phyloP scores from a whole-genome alignment of 2,113 vertebrate genomes.

The Gymnorhina tibicen region DNA sequence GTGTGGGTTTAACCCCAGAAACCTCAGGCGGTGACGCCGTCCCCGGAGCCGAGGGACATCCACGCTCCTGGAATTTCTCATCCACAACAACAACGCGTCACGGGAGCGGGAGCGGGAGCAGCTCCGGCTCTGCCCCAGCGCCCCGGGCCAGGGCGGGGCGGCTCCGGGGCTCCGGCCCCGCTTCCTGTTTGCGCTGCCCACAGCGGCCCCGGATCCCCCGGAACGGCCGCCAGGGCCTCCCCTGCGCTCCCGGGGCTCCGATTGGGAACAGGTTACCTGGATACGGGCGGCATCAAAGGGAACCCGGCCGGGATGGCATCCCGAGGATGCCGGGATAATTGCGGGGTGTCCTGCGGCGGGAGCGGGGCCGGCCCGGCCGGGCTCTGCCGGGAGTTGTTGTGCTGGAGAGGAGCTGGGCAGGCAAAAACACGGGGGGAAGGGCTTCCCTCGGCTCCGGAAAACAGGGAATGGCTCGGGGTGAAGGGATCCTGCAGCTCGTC shows the following conservation, averaged over 20 bases:
- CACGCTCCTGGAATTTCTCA: conserved; percentile 29
- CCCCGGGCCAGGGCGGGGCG: conserved; percentile 32
- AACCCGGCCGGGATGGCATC: neutral
- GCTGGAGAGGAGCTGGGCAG: neutral
- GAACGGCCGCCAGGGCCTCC: neutral
- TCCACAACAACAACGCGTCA: conserved; percentile 40
- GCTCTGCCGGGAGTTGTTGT: neutral
- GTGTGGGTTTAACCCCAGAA: conserved; percentile 19
- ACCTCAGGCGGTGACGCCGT: neutral
- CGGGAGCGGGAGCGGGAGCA: neutral
- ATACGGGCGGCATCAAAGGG: neutral
- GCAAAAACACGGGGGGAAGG: neutral
- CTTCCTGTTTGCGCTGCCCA: conserved; percentile 58
- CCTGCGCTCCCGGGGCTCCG: neutral
- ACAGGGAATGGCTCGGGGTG: neutral
- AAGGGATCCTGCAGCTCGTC: too few relatives aligned
- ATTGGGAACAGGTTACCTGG: neutral
- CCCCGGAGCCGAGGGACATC: neutral
- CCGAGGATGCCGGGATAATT: neutral
- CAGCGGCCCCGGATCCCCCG: neutral
- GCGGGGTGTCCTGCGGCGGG: neutral
- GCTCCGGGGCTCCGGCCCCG: conserved; percentile 22
- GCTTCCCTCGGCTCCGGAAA: neutral
- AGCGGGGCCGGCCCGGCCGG: neutral
- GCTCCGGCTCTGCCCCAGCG: neutral